These are phyloP conservation scores for Coenonympha arcania DNA, from an alignment of 2,888 invertebrate species.

Conservation along the genomic window DNA sequence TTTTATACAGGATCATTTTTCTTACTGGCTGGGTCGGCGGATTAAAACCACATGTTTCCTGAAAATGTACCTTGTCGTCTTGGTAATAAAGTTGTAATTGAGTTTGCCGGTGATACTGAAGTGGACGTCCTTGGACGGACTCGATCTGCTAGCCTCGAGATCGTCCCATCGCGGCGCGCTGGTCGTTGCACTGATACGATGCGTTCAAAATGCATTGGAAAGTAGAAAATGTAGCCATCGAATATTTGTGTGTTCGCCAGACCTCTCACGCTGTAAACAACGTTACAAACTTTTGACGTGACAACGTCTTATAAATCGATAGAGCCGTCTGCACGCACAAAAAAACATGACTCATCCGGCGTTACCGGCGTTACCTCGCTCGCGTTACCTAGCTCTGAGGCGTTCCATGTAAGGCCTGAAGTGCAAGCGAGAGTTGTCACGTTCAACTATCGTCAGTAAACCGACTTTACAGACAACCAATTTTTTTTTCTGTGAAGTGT, in stretches of 20 bases:
- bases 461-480: too few species aligned
- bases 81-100: constrained; percentile 39
- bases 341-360: too few species aligned
- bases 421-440: too few species aligned
- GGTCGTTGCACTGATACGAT: constrained; percentile 72
- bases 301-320: too few species aligned
- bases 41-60: constrained; percentile 40
- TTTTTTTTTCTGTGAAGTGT: too few species aligned
- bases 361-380: too few species aligned
- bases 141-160: constrained; percentile 72
- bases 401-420: too few species aligned
- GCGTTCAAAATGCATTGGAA: constrained; percentile 72
- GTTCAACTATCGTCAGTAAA: too few species aligned
- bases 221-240: constrained; percentile 62
- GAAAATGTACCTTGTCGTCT: constrained; percentile 38
- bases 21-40: constrained; percentile 60
- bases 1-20: constrained; percentile 74
- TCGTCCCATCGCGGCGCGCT: constrained; percentile 63
- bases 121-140: constrained; percentile 74
- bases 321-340: too few species aligned
- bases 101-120: constrained; percentile 45
- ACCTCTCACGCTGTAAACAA: constrained; percentile 28
- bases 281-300: background rate
- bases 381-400: too few species aligned
- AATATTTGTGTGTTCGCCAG: constrained; percentile 36